A percentile compares a stretch with the other conserved stretches of the same genome.
phyloP scores from a whole-genome alignment of 2,797 vertebrate species.

The Onychomys arenicola region DNA sequence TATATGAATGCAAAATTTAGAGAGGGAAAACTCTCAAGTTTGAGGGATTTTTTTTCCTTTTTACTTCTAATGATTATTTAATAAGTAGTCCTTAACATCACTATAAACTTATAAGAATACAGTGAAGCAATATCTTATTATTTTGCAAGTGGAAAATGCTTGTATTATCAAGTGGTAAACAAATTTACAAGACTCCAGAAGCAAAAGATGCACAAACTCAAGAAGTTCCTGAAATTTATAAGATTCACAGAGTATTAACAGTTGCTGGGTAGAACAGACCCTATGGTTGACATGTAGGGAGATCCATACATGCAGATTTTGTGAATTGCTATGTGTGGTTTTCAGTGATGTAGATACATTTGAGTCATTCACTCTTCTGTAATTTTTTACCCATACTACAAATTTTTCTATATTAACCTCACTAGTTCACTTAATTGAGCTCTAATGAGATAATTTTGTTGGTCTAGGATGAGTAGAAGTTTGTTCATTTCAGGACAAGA shows the following conservation, averaged over 20 bases:
- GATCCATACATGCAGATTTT: not conserved
- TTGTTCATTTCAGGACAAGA: not conserved
- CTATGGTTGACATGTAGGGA: rapidly evolving
- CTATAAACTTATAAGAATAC: not conserved
- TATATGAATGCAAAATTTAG: not conserved
- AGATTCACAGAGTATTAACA: not conserved
- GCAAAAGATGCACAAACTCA: not conserved
- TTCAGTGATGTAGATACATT: not conserved
- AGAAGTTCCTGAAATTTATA: not conserved
- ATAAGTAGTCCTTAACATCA: not conserved
- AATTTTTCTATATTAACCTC: not conserved
- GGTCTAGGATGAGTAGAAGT: not conserved
- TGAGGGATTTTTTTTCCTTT: not conserved
- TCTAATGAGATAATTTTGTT: not conserved
- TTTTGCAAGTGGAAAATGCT: not conserved
- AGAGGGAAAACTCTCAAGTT: not conserved
- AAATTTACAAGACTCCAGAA: not conserved
- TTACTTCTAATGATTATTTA: not conserved
- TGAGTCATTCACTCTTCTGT: not conserved
- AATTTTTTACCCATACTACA: not conserved
- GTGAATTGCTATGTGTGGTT: not conserved
- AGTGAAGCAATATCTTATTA: not conserved
- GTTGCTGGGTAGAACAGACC: not conserved
- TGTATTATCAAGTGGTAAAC: not conserved
- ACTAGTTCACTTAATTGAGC: not conserved